Conservation (phyloP, 2,113 vertebrate species). For the Campylorhamphus procurvoides region DNA sequence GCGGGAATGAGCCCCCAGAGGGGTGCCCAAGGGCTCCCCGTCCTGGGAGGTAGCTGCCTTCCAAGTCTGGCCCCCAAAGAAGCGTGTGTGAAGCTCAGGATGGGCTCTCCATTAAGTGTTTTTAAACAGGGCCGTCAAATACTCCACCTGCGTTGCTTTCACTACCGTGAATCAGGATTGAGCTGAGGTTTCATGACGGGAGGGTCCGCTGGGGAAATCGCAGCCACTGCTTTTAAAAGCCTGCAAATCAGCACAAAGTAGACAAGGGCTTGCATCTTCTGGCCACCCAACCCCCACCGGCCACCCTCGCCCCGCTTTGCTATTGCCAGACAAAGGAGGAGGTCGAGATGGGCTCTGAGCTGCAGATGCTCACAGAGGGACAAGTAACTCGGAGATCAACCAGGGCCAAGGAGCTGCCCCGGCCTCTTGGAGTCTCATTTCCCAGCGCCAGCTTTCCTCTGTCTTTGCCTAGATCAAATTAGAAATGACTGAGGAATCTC, state of each 20-base stretch:
- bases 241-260: neutral
- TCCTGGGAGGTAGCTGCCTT: neutral
- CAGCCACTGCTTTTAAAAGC: neutral
- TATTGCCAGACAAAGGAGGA: constrained; percentile 2
- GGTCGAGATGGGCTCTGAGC: neutral
- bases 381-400: neutral
- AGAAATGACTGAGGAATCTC: neutral
- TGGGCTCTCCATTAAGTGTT: neutral
- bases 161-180: neutral
- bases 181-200: neutral
- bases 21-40: too few species aligned
- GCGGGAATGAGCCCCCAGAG: neutral
- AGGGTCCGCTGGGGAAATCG: neutral
- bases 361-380: constrained; percentile 24
- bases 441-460: neutral
- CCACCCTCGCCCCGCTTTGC: neutral
- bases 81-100: neutral
- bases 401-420: neutral
- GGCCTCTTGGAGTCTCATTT: neutral
- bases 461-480: neutral
- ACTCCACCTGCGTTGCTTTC: neutral
- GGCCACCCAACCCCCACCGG: neutral
- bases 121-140: neutral
- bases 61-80: neutral
- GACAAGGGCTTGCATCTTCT: neutral